Evolutionary conservation across 2,888 invertebrate species (phyloP).

Genomic region (Scaptomyza flava): DNA sequence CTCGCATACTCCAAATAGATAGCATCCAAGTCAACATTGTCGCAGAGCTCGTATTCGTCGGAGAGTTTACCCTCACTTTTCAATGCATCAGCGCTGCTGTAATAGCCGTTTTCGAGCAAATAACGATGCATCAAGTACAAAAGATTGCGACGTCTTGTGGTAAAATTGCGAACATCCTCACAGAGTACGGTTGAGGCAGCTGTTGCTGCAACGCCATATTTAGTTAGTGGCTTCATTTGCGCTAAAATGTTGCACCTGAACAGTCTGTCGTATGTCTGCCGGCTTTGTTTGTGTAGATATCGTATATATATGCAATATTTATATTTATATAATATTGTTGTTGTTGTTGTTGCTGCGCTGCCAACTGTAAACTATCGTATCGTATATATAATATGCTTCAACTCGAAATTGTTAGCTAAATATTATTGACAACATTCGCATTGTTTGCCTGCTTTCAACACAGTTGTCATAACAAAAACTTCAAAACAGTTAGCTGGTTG

Average conservation of each 20-base stretch:
- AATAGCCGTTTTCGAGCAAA: conserved; percentile 88
- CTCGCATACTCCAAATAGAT: conserved; percentile 95
- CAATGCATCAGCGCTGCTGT: conserved; percentile 88
- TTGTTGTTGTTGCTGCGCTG: conserved; percentile 4
- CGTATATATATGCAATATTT: neutral
- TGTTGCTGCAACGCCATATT: conserved; percentile 62
- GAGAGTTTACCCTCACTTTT: conserved; percentile 89
- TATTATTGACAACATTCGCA: conserved; percentile 35
- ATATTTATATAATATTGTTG: neutral
- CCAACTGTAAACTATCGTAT: conserved; percentile 16
- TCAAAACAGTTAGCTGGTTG: neutral
- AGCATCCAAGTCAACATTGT: conserved; percentile 95
- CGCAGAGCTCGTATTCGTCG: conserved; percentile 91
- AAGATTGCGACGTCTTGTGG: conserved; percentile 85
- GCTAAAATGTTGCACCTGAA: neutral
- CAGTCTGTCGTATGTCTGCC: neutral
- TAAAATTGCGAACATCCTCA: conserved; percentile 81
- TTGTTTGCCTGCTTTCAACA: conserved; percentile 48
- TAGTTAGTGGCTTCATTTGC: conserved; percentile 65
- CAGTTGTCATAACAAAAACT: conserved; percentile 51
- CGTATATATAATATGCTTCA: too few species aligned
- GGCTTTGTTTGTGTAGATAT: neutral
- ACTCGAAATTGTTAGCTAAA: conserved; percentile 26
- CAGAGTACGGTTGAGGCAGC: conserved; percentile 57
- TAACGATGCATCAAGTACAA: conserved; percentile 89